Evolutionary conservation across 1,140 invertebrate species (phyloP), one percentile per base, ranked within the genome.

Genomic region (Homarus americanus): DNA sequence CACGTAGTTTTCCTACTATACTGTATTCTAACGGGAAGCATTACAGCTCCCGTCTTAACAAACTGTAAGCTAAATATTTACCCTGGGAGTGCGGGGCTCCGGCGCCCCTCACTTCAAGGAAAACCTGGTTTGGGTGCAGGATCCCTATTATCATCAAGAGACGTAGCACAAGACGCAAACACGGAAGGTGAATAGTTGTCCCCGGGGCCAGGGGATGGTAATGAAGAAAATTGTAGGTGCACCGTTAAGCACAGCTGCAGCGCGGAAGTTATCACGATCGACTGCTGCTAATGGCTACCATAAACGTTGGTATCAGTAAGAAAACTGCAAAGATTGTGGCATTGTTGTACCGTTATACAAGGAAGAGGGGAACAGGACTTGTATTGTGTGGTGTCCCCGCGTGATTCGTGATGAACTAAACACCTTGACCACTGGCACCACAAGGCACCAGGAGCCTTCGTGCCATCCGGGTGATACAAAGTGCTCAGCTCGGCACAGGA

Each of bases 331-430:
- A 32, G 24, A 69, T 32, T 28, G 7, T 41, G 1, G 17, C 28
- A 17, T 41, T 80, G 78, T 32, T 7, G 78, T 41, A 80, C 78
- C 78, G 78, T 80, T 80, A 80, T 32, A 80, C 20, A 9, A 80
- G 78, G 78, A 80, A 80, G 78, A 53, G 78, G 5, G 78, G n/a
- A 28, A 41, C 73, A 32, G 36, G 78, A 40, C 17, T 4, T 38
- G 17, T 24, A 17, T 80, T 34, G 41, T 41, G 78, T 53, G 41
- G 41, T 38, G 24, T n/a, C 2, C 17, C 28, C 32, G n/a, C 28
- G 63, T 69, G 73, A 41, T 36, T 76, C 9, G 36, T 20, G 36
- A 40, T 76, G 73, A 76, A 38, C 36, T 41, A 40, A 2, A 76
- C 73, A 40, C 73, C 73, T 76, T 76, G 36, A 76, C 73, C 24